Evolutionary conservation across 2,797 vertebrate species (phyloP).

Genomic region (Malacoctenus gilli): DNA sequence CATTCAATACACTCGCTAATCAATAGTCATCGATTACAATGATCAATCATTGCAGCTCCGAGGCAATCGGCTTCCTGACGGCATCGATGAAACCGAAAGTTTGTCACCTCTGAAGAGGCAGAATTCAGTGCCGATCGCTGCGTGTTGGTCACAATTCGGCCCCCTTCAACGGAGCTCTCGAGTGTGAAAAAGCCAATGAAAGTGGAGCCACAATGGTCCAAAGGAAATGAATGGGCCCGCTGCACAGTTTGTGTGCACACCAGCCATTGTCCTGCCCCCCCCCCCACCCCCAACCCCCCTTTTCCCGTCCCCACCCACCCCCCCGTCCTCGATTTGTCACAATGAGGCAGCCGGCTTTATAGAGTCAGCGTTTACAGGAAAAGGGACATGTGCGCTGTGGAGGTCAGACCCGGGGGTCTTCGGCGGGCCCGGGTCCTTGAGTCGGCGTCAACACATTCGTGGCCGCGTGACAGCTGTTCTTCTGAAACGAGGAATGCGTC

Average conservation of each 20-base stretch:
- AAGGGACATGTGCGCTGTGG: slow-evolving; percentile 42
- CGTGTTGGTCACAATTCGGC: too few species aligned
- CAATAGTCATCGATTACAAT: too few species aligned
- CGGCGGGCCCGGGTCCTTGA: slow-evolving; percentile 28
- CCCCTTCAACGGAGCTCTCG: slow-evolving; percentile 11
- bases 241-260: slow-evolving; percentile 45
- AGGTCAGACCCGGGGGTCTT: slow-evolving; percentile 42
- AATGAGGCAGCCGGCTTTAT: slow-evolving; percentile 23
- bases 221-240: slow-evolving; percentile 56
- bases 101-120: too few species aligned
- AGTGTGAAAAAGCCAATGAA: slow-evolving; percentile 10
- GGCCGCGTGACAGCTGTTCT: slow-evolving; percentile 51
- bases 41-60: too few species aligned
- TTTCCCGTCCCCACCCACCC: slow-evolving; percentile 55
- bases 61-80: too few species aligned
- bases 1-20: too few species aligned
- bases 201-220: slow-evolving; percentile 38
- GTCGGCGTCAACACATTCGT: slow-evolving; percentile 36
- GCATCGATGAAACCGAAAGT: too few species aligned
- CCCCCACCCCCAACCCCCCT: too few species aligned
- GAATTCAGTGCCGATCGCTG: too few species aligned
- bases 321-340: slow-evolving; percentile 49
- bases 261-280: slow-evolving; percentile 51
- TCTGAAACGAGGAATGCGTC: slow-evolving; percentile 38
- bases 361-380: slow-evolving; percentile 40